Evolutionary conservation across 2,888 invertebrate genomes (phyloP).

Genomic region (Tromatobia lineatoria): DNA sequence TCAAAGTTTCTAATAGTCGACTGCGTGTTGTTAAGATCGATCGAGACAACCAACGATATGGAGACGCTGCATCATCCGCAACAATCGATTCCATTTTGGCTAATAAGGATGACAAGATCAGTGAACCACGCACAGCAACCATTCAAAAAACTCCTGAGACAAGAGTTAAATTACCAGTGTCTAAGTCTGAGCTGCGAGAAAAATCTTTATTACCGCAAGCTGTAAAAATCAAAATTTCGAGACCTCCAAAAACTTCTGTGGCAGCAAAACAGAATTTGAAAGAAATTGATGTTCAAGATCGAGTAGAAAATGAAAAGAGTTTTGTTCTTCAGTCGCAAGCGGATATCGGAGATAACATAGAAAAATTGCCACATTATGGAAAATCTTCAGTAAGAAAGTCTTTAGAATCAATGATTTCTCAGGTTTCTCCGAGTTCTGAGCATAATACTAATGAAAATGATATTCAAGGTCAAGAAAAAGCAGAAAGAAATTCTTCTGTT

Average conservation of each 20-base stretch:
- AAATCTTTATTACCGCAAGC: too few species aligned
- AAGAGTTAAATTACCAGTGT: background rate
- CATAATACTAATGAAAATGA: background rate
- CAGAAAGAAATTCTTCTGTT: background rate
- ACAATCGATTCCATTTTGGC: background rate
- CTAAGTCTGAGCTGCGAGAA: too few species aligned
- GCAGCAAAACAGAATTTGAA: too few species aligned
- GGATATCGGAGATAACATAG: too few species aligned
- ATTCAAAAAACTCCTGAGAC: background rate
- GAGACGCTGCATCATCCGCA: background rate
- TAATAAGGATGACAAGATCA: background rate
- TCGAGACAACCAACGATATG: background rate
- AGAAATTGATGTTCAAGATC: too few species aligned
- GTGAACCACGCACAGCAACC: background rate
- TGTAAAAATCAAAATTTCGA: too few species aligned
- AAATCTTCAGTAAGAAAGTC: background rate
- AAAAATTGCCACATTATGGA: background rate
- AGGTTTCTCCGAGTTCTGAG: too few species aligned
- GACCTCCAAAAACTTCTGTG: too few species aligned
- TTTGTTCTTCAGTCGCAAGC: too few species aligned
- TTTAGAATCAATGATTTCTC: background rate
- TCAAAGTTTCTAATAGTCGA: slow-evolving; percentile 32
- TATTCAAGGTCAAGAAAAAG: background rate
- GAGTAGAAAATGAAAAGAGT: too few species aligned
- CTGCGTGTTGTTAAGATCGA: background rate